Evolutionary conservation across 2,888 invertebrate species (phyloP), one percentile per base, ranked within the genome.

Genomic region (Noctuana brunneofusca): DNA sequence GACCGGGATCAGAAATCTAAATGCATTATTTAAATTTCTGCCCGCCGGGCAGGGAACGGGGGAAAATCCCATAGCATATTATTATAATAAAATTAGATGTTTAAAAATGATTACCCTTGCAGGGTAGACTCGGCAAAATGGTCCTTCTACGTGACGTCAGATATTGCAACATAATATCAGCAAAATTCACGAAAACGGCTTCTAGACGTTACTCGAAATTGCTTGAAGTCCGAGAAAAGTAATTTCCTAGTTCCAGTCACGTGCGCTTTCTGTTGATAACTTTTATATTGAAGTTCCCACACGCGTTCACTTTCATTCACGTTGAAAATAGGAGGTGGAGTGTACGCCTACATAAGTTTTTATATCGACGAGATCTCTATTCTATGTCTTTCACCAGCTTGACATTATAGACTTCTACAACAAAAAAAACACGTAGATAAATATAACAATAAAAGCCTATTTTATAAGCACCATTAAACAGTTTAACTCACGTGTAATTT

Each of bases 231-330:
- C 24, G 46, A 30, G 30, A 43, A 41, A 41, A 20, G 32, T 22
- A 54, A 49, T 60, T 54, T 60, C n/a, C 48, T 60, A 20, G 35
- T 18, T 46, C n/a, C 11, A 27, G 60, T 35, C 60, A 60, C 60
- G 60, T 60, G 12, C 46, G 3, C 46, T 43, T 57, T n/a, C 12
- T 16, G 58, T 27, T 48, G 48, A 60, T 60, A 35, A 54, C 54
- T 60, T 48, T 48, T 54, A 54, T 60, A 60, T 60, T 60, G 48
- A 14, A 32, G 59, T 54, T 60, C 60, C 54, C 60, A 60, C 54
- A 59, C 53, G 30, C 58, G 16, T 46, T 59, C 59, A 41, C 59
- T 59, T 59, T 59, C 53, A 16, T 53, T 59, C 32, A 18, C 27
- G 30, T 53, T 52, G 8, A 52, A 58, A 58, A 38, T 50, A 57